Evolutionary conservation across 2,797 vertebrate species (phyloP).

Genomic region (Tragopan temminckii): DNA sequence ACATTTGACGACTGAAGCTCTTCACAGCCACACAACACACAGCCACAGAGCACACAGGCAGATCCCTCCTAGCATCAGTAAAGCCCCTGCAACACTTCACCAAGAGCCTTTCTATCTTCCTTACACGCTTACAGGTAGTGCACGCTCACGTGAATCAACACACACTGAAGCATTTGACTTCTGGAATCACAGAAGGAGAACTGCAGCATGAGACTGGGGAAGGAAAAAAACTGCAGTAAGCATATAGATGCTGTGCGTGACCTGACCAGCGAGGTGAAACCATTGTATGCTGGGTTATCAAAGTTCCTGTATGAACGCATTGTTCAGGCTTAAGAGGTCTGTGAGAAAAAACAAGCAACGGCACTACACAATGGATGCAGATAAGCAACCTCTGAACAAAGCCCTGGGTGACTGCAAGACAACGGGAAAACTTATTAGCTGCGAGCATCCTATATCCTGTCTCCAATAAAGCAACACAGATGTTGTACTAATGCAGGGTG

Average conservation of each 20-base stretch:
- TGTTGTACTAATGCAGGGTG: slow-evolving; percentile 19
- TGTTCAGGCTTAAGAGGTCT: slow-evolving; percentile 36
- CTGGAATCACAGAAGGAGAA: neutral
- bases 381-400: slow-evolving; percentile 63
- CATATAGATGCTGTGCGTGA: neutral
- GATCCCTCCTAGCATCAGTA: rapidly evolving
- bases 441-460: slow-evolving; percentile 55
- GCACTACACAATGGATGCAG: slow-evolving; percentile 52
- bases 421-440: slow-evolving; percentile 49
- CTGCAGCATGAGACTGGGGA: rapidly evolving
- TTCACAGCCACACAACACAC: rapidly evolving
- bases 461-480: slow-evolving; percentile 37
- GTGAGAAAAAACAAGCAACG: slow-evolving; percentile 24
- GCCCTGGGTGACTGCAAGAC: slow-evolving; percentile 27
- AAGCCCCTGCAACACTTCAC: neutral
- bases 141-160: neutral
- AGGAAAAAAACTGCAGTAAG: neutral
- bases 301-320: slow-evolving; percentile 44
- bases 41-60: neutral
- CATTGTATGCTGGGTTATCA: slow-evolving; percentile 30
- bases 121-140: neutral
- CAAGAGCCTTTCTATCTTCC: neutral
- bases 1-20: neutral
- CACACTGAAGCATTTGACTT: neutral
- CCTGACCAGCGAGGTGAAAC: slow-evolving; percentile 20